Evolutionary conservation across 2,888 invertebrate species (phyloP).

Genomic region (Eupithecia insigniata): DNA sequence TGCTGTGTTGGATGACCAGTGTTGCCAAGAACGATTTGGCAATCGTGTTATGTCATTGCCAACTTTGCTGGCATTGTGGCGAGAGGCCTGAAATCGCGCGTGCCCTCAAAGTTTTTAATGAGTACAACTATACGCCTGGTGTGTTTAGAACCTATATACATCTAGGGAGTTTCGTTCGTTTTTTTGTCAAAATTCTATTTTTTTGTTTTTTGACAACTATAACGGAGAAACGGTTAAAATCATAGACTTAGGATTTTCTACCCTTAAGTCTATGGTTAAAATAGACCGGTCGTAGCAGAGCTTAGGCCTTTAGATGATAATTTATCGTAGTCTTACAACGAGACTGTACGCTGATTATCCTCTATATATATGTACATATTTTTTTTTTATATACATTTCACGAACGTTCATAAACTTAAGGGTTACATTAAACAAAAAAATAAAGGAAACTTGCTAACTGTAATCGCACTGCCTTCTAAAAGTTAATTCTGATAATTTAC

Average conservation of each 20-base stretch:
- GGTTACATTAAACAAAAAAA: too few relatives aligned
- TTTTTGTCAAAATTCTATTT: background rate
- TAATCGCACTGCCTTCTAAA: background rate
- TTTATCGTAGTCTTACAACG: background rate
- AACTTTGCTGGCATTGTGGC: conserved; percentile 1
- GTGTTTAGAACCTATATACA: background rate
- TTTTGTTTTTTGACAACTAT: background rate
- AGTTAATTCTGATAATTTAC: background rate
- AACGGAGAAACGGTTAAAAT: too few relatives aligned
- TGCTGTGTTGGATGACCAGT: conserved; percentile 2
- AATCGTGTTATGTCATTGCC: background rate
- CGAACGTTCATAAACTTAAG: background rate
- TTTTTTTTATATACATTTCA: background rate
- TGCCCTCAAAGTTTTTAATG: background rate
- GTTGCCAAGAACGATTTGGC: background rate
- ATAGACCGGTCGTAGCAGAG: background rate
- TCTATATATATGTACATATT: too few relatives aligned
- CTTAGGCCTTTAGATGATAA: background rate
- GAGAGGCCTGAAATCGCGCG: background rate
- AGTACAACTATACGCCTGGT: background rate
- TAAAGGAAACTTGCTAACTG: background rate
- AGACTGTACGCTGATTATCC: background rate
- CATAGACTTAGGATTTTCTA: too few relatives aligned
- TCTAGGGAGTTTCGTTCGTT: background rate
- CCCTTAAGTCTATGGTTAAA: background rate